Conservation (phyloP, 2,797 vertebrate genomes). For the Mustela erminea region DNA sequence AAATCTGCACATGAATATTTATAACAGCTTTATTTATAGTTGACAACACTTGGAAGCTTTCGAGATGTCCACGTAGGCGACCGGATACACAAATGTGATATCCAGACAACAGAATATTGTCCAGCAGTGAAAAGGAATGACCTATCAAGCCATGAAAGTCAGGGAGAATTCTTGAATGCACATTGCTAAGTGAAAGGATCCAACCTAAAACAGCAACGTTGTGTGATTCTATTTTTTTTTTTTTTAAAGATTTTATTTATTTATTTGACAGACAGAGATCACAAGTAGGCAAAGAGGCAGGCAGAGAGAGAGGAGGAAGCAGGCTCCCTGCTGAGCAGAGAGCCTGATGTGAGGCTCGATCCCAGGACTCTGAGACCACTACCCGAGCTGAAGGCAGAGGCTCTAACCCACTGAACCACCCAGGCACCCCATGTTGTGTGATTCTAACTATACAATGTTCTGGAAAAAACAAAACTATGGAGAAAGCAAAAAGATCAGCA, state of each 20-base stretch:
- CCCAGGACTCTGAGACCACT: too few species aligned
- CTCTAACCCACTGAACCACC: too few species aligned
- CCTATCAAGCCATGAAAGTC: neutral
- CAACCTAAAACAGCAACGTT: neutral
- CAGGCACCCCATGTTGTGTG: neutral
- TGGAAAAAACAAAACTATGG: neutral
- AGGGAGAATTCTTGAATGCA: neutral
- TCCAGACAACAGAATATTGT: neutral
- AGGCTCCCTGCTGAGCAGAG: too few species aligned
- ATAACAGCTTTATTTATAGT: neutral
- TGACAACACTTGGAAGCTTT: neutral
- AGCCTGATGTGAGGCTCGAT: too few species aligned
- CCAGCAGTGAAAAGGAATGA: neutral
- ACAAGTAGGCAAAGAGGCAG: too few species aligned
- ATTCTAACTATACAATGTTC: neutral
- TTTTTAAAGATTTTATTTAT: too few species aligned
- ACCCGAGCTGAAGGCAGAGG: too few species aligned
- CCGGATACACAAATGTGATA: neutral
- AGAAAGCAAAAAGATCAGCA: neutral
- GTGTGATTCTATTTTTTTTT: neutral
- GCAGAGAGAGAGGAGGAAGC: too few species aligned
- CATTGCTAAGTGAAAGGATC: neutral
- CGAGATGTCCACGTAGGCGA: neutral
- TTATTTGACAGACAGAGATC: too few species aligned
- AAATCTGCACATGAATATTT: neutral